Conservation (phyloP, 2,888 invertebrate species). For the Anthophora plumipes region DNA sequence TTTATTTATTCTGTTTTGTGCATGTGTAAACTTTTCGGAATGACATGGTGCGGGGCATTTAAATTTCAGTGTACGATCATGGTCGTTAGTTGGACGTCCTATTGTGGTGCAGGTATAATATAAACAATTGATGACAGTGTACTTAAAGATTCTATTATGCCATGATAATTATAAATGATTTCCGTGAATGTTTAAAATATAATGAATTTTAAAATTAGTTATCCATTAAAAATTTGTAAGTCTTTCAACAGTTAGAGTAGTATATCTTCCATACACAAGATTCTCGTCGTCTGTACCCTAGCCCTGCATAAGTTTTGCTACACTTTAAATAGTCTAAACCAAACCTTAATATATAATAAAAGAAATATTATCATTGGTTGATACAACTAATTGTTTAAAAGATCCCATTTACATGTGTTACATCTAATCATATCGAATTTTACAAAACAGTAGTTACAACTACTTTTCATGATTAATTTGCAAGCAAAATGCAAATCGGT, state of each 20-base stretch:
- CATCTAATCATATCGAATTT: neutral
- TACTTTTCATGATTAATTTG: slow-evolving; percentile 36
- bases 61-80: slow-evolving; percentile 36
- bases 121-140: slow-evolving; percentile 71
- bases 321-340: slow-evolving; percentile 35
- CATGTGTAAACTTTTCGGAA: neutral
- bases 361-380: neutral
- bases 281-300: slow-evolving; percentile 48
- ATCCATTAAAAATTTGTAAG: neutral
- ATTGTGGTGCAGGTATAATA: slow-evolving; percentile 69
- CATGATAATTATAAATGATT: slow-evolving; percentile 56
- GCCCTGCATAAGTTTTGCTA: slow-evolving; percentile 52
- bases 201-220: neutral
- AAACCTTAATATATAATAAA: slow-evolving; percentile 1
- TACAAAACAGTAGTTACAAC: neutral
- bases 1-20: neutral
- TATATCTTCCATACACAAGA: slow-evolving; percentile 59
- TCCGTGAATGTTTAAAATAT: slow-evolving; percentile 36
- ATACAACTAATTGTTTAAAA: neutral
- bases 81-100: slow-evolving; percentile 60
- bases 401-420: neutral
- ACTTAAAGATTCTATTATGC: neutral
- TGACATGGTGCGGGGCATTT: slow-evolving; percentile 28
- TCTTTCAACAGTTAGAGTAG: slow-evolving; percentile 58
- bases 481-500: slow-evolving; percentile 28